These are phyloP conservation scores for Eclectus roratus DNA, from an alignment of 2,113 vertebrate species.

Conservation along the genomic window DNA sequence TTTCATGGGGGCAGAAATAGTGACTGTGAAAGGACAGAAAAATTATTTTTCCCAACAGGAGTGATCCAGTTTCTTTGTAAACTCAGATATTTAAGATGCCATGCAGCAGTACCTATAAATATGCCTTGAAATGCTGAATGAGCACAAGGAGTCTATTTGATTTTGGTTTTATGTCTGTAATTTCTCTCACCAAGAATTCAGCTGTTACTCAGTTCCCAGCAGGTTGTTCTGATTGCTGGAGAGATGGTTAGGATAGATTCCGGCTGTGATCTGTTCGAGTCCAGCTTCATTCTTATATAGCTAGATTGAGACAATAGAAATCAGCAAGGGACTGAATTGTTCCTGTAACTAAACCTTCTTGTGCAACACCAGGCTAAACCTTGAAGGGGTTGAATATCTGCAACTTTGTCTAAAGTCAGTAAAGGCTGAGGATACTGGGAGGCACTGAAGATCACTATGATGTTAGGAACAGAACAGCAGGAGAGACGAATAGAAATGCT, in stretches of 20 bases:
- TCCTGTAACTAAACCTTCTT: background rate
- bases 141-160: constrained; percentile 43
- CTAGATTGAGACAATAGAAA: constrained; percentile 33
- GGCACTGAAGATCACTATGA: background rate
- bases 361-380: background rate
- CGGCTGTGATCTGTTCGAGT: background rate
- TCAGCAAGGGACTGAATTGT: background rate
- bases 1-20: background rate
- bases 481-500: background rate
- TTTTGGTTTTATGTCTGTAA: constrained; percentile 57
- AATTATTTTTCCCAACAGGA: background rate
- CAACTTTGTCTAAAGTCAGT: background rate
- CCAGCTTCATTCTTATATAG: background rate
- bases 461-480: background rate
- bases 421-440: background rate
- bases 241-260: constrained; percentile 39
- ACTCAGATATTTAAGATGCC: constrained; percentile 3
- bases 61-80: constrained; percentile 15
- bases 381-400: background rate
- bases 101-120: constrained; percentile 45
- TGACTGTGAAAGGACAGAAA: background rate
- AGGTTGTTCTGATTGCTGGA: constrained; percentile 53
- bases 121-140: constrained; percentile 37
- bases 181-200: constrained; percentile 31
- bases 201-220: constrained; percentile 27